Conservation (phyloP, 64 coral and sea anemone genomes). For the Stichodactyla mertensii region DNA sequence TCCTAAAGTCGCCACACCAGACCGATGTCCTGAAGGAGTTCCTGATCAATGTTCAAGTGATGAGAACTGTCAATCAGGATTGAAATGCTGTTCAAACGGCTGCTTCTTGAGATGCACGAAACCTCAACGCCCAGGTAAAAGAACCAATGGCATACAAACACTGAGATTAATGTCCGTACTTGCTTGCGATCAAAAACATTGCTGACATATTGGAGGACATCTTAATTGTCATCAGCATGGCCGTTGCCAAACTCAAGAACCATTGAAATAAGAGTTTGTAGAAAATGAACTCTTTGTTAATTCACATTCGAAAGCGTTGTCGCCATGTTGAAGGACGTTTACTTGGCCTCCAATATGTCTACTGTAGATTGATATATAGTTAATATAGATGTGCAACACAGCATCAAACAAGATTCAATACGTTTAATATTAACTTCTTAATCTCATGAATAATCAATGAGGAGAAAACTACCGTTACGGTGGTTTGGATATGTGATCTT, state of each 20-base stretch:
- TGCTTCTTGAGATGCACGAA: slow-evolving; percentile 21
- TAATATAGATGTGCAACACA: too few relatives aligned
- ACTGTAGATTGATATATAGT: too few relatives aligned
- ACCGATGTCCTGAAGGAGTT: neutral
- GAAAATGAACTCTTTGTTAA: neutral
- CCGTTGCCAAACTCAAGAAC: neutral
- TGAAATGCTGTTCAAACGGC: slow-evolving; percentile 41
- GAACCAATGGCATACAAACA: neutral
- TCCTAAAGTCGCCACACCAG: neutral
- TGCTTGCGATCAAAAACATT: neutral
- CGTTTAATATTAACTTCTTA: too few relatives aligned
- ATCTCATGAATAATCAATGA: too few relatives aligned
- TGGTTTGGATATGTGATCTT: too few relatives aligned
- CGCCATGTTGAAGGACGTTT: too few relatives aligned
- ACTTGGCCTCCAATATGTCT: too few relatives aligned
- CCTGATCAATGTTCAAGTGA: slow-evolving; percentile 24
- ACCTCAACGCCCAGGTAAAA: slow-evolving; percentile 31
- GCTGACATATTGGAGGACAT: neutral
- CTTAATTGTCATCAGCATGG: neutral
- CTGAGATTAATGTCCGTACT: neutral
- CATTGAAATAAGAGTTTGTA: neutral
- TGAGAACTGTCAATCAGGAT: slow-evolving; percentile 35
- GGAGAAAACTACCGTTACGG: too few relatives aligned
- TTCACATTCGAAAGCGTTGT: too few relatives aligned
- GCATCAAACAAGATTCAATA: too few relatives aligned